A percentile compares a stretch with the other conserved stretches of the same genome.
These are phyloP conservation scores for Zhuqinia jingwanae DNA, from an alignment of 2,888 invertebrate genomes.

Conservation along the genomic window DNA sequence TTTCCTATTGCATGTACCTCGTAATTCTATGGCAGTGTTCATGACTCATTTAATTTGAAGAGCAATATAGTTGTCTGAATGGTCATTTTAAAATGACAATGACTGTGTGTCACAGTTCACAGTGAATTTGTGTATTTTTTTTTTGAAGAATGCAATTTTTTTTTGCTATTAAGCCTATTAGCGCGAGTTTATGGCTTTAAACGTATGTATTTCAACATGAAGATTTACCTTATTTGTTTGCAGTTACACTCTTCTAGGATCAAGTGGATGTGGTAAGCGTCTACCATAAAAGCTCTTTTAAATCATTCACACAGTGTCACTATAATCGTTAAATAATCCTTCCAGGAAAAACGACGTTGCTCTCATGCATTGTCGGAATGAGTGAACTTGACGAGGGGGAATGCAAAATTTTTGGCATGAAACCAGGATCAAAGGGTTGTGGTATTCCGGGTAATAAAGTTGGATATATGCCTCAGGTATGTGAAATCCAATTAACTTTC, in stretches of 20 bases:
- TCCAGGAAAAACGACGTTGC: conserved; percentile 87
- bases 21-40: neutral
- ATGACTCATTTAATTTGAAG: neutral
- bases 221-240: conserved; percentile 65
- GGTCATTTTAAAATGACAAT: neutral
- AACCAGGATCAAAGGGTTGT: conserved; percentile 93
- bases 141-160: no score
- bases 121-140: neutral
- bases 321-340: neutral
- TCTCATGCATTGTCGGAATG: conserved; percentile 95
- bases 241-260: conserved; percentile 96
- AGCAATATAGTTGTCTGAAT: no score
- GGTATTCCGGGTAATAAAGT: conserved; percentile 96
- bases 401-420: conserved; percentile 94
- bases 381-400: conserved; percentile 92
- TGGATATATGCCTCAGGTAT: conserved; percentile 97
- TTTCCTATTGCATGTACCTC: conserved; percentile 9
- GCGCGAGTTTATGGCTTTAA: neutral
- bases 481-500: neutral
- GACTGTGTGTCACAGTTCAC: neutral
- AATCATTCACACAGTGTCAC: neutral
- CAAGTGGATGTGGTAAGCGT: conserved; percentile 96
- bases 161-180: neutral
- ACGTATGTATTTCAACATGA: conserved; percentile 20
- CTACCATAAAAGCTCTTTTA: neutral